phyloP scores from a whole-genome alignment of 30 jellyfish, hydroid and myxozoan species.

The Hydra vulgaris region DNA sequence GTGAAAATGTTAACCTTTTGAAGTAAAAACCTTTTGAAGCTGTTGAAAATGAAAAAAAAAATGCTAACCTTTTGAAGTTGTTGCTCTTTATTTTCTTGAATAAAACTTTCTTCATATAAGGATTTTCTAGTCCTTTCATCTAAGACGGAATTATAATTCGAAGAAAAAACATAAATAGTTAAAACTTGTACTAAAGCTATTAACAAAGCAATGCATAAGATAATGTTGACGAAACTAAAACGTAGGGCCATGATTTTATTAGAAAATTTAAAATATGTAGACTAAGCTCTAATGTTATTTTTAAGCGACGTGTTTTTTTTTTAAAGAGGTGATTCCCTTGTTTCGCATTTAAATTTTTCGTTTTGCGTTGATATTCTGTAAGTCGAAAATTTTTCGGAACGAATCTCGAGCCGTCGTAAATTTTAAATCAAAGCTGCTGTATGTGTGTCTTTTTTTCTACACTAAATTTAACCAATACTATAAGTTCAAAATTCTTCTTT shows the following conservation, averaged over 20 bases:
- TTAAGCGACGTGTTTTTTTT: constrained; percentile 6
- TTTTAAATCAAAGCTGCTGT: no score
- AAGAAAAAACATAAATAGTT: constrained; percentile 41
- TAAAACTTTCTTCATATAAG: background rate
- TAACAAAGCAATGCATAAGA: constrained; percentile 57
- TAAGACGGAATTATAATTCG: background rate
- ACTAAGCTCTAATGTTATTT: background rate
- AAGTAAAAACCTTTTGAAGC: no score
- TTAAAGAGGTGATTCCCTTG: background rate
- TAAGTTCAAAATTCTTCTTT: no score
- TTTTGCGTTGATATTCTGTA: no score
- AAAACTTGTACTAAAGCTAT: constrained; percentile 72
- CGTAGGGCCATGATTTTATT: constrained; percentile 15
- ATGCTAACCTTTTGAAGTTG: background rate
- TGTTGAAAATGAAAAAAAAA: no score
- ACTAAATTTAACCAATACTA: no score
- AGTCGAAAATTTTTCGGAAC: no score
- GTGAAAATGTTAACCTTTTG: no score
- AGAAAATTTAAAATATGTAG: background rate
- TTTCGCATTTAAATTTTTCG: no score
- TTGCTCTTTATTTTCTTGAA: background rate
- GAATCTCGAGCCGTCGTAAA: no score
- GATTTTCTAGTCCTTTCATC: background rate
- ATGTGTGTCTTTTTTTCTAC: no score
- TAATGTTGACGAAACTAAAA: constrained; percentile 46